These are phyloP conservation scores for Samia ricini DNA, from an alignment of 1,140 invertebrate species.

Conservation along the genomic window DNA sequence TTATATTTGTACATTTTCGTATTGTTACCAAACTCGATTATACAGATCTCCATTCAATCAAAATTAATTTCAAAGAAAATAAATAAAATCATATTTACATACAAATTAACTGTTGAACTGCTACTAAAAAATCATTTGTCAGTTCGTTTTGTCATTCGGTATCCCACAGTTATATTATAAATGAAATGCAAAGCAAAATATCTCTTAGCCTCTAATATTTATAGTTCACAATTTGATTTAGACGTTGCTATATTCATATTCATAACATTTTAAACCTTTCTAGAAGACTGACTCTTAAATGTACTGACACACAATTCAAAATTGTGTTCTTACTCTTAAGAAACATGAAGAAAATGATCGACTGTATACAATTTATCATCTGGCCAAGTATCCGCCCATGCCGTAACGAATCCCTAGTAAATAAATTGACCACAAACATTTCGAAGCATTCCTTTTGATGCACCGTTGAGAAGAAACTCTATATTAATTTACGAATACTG, in stretches of 20 bases:
- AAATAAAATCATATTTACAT: slow-evolving; percentile 51
- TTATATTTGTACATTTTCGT: neutral
- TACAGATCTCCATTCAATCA: slow-evolving; percentile 6
- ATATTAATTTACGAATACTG: slow-evolving; percentile 43
- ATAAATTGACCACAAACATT: slow-evolving; percentile 70
- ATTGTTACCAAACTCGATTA: neutral
- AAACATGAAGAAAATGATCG: slow-evolving; percentile 47
- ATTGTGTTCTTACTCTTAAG: neutral
- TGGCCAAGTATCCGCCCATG: slow-evolving; percentile 66
- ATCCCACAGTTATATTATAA: slow-evolving; percentile 35
- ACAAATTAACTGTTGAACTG: slow-evolving; percentile 66
- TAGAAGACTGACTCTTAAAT: neutral
- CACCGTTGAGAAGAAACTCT: slow-evolving; percentile 25
- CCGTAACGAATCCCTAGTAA: slow-evolving; percentile 72
- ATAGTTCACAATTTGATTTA: slow-evolving; percentile 34
- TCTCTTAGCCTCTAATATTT: slow-evolving; percentile 11
- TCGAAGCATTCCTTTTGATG: slow-evolving; percentile 55
- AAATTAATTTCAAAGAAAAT: slow-evolving; percentile 17
- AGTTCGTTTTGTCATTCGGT: slow-evolving; percentile 62
- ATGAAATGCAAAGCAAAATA: slow-evolving; percentile 33
- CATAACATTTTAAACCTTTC: neutral
- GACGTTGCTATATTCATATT: neutral
- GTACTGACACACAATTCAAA: neutral
- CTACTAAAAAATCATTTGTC: slow-evolving; percentile 69
- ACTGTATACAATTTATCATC: slow-evolving; percentile 70